These are phyloP conservation scores for Empis stercorea DNA, from an alignment of 2,888 invertebrate species.

Conservation along the genomic window DNA sequence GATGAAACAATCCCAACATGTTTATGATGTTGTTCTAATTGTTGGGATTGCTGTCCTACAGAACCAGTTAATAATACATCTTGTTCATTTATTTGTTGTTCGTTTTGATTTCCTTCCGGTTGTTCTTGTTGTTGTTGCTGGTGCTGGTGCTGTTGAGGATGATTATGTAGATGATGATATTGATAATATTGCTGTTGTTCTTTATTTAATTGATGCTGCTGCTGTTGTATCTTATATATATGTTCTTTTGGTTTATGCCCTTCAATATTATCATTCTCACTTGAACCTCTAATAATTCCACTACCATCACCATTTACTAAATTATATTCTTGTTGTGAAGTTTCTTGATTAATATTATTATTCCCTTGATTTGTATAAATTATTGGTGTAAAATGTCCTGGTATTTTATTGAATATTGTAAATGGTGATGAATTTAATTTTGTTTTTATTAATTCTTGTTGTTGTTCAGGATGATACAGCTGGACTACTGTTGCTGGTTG, in stretches of 20 bases:
- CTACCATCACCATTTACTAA: conserved; percentile 6
- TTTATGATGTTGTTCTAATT: conserved; percentile 10
- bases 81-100: conserved; percentile 3
- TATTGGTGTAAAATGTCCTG: conserved; percentile 43
- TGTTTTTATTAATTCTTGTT: conserved; percentile 26
- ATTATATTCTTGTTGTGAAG: conserved; percentile 4
- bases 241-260: neutral
- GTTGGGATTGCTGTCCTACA: conserved; percentile 4
- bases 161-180: neutral
- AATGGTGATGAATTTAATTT: conserved; percentile 41
- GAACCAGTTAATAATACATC: neutral
- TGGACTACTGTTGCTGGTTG: conserved; percentile 14
- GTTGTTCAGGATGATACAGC: conserved; percentile 17
- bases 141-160: conserved; percentile 8
- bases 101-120: conserved; percentile 1
- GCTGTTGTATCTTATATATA: neutral
- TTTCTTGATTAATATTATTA: conserved; percentile 7
- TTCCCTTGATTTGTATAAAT: conserved; percentile 24
- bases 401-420: conserved; percentile 40
- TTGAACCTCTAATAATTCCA: conserved; percentile 5
- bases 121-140: conserved; percentile 16
- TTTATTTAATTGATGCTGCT: conserved; percentile 11
- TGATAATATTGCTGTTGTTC: conserved; percentile 13
- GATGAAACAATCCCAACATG: neutral
- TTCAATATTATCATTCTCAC: conserved; percentile 3